Conservation (phyloP, 2,113 vertebrate genomes). For the Capricornis sumatraensis region DNA sequence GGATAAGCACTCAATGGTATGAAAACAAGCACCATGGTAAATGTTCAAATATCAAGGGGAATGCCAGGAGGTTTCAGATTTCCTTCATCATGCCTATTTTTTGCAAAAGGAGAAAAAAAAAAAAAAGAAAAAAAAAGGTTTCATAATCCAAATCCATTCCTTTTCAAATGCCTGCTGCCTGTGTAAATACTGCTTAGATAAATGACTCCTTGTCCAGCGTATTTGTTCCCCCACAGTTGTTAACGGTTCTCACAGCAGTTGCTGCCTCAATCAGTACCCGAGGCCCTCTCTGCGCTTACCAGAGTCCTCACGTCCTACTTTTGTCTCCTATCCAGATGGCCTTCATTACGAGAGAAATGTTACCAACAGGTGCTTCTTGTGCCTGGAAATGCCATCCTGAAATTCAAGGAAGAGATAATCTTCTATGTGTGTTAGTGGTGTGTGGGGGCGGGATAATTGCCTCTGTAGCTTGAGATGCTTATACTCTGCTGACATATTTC, state of each 20-base stretch:
- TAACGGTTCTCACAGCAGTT: slow-evolving; percentile 67
- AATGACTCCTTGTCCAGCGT: slow-evolving; percentile 68
- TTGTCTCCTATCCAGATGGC: slow-evolving; percentile 71
- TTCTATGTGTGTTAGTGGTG: slow-evolving; percentile 56
- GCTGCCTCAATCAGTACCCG: slow-evolving; percentile 25
- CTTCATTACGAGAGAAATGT: slow-evolving; percentile 71
- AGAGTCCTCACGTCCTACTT: slow-evolving; percentile 30
- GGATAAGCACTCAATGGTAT: not conserved
- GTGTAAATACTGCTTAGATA: slow-evolving; percentile 70
- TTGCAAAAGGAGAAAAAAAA: not conserved
- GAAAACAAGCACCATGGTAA: slow-evolving; percentile 51
- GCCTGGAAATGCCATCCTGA: slow-evolving; percentile 75
- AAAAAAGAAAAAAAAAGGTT: not conserved
- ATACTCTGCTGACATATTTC: not conserved
- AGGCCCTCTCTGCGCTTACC: slow-evolving; percentile 39
- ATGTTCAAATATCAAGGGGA: slow-evolving; percentile 43
- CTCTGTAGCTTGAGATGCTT: not conserved
- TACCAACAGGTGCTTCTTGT: slow-evolving; percentile 68
- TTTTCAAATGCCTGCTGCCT: slow-evolving; percentile 19
- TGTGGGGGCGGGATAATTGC: not conserved
- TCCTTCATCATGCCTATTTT: slow-evolving; percentile 35
- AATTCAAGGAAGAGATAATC: slow-evolving; percentile 73
- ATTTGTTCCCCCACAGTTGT: slow-evolving; percentile 66
- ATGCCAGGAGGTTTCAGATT: slow-evolving; percentile 55
- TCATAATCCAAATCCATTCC: slow-evolving; percentile 55